Evolutionary conservation across 2,797 vertebrate species (phyloP).

Genomic region (Danio kyathit): DNA sequence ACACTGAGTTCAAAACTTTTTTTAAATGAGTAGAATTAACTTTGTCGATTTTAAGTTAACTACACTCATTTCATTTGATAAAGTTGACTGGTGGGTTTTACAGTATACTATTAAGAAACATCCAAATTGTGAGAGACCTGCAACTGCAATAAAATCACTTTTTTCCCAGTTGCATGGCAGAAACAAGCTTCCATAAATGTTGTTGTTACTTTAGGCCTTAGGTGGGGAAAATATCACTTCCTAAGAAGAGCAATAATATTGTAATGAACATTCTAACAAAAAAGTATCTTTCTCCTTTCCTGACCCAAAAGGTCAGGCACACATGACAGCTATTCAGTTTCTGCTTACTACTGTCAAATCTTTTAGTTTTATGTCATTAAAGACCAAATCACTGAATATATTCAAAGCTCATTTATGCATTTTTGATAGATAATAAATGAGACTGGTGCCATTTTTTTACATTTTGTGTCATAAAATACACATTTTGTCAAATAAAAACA

Average conservation of each 20-base stretch:
- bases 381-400: background rate
- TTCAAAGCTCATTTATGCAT: background rate
- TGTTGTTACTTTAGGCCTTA: background rate
- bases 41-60: too few relatives aligned
- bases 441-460: background rate
- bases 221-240: background rate
- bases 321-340: background rate
- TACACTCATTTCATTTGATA: too few relatives aligned
- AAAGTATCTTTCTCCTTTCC: too few relatives aligned
- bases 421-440: background rate
- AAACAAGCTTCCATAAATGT: too few relatives aligned
- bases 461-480: background rate
- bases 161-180: too few relatives aligned
- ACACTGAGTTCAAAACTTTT: too few relatives aligned
- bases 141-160: too few relatives aligned
- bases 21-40: too few relatives aligned
- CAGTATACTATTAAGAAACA: too few relatives aligned
- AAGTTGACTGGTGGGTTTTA: too few relatives aligned
- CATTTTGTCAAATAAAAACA: background rate
- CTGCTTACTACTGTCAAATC: background rate
- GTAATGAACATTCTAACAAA: background rate
- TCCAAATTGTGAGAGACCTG: too few relatives aligned
- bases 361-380: background rate
- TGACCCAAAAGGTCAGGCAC: background rate
- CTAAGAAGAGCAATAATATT: background rate